These are phyloP conservation scores for Villa cingulata DNA, from an alignment of 2,888 invertebrate genomes.

Conservation along the genomic window DNA sequence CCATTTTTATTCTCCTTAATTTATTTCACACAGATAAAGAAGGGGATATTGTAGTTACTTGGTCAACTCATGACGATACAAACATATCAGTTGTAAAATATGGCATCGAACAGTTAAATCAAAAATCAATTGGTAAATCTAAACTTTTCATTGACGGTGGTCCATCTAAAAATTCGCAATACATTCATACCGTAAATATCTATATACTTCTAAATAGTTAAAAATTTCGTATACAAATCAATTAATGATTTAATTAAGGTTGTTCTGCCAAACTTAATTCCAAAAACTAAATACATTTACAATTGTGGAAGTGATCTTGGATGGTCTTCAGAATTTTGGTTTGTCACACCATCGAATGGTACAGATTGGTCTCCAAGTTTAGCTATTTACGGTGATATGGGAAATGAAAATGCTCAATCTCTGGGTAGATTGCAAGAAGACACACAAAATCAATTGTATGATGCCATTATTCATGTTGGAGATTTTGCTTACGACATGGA, in stretches of 20 bases:
- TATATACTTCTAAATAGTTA: not conserved
- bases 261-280: constrained; percentile 43
- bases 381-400: constrained; percentile 90
- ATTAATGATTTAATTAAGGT: constrained; percentile 20
- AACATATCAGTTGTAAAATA: constrained; percentile 57
- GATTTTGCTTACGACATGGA: constrained; percentile 95
- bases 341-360: constrained; percentile 54
- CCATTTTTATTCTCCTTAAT: too few species aligned
- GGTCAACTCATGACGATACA: constrained; percentile 64
- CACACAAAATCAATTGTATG: constrained; percentile 62
- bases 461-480: constrained; percentile 81
- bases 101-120: constrained; percentile 46
- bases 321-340: constrained; percentile 70
- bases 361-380: constrained; percentile 64
- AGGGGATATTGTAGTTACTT: constrained; percentile 54
- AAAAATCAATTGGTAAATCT: constrained; percentile 43
- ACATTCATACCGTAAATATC: constrained; percentile 56
- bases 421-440: constrained; percentile 73
- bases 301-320: constrained; percentile 66
- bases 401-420: constrained; percentile 76
- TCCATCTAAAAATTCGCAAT: constrained; percentile 45
- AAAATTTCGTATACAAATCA: not conserved
- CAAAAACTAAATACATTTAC: constrained; percentile 57
- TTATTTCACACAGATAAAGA: too few species aligned
- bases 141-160: constrained; percentile 66